Percentiles rank a stretch among this genome's conserved stretches.
Evolutionary conservation across 2,888 invertebrate genomes (phyloP).

Genomic region (Xanthia togata): DNA sequence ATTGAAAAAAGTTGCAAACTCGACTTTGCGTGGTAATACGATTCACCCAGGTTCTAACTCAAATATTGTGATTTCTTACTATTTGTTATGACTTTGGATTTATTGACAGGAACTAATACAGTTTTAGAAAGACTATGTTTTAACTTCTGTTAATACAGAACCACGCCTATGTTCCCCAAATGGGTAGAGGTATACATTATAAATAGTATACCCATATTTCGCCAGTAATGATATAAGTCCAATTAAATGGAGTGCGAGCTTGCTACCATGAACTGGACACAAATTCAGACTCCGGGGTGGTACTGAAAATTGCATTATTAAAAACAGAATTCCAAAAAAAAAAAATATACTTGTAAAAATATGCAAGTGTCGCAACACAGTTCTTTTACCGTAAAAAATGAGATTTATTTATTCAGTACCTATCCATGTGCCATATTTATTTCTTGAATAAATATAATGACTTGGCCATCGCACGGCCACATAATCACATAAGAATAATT

Average conservation of each 20-base stretch:
- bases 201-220: too few relatives aligned
- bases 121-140: neutral
- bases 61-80: constrained; percentile 66
- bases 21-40: constrained; percentile 75
- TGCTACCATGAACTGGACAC: neutral
- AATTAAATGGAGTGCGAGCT: neutral
- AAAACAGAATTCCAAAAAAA: neutral
- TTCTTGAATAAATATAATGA: too few relatives aligned
- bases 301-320: neutral
- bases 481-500: too few relatives aligned
- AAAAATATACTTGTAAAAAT: too few relatives aligned
- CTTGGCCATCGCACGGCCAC: too few relatives aligned
- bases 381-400: too few relatives aligned
- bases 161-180: neutral
- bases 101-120: constrained; percentile 10
- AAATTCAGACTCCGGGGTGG: neutral
- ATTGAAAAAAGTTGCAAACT: constrained; percentile 80
- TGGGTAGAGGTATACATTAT: neutral
- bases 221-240: too few relatives aligned
- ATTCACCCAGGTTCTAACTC: constrained; percentile 70
- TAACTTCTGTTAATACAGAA: neutral
- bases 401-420: too few relatives aligned
- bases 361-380: too few relatives aligned
- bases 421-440: too few relatives aligned
- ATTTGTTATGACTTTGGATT: constrained; percentile 40